Conservation (phyloP, 2,113 vertebrate genomes). For the Muscicapa adusta region DNA sequence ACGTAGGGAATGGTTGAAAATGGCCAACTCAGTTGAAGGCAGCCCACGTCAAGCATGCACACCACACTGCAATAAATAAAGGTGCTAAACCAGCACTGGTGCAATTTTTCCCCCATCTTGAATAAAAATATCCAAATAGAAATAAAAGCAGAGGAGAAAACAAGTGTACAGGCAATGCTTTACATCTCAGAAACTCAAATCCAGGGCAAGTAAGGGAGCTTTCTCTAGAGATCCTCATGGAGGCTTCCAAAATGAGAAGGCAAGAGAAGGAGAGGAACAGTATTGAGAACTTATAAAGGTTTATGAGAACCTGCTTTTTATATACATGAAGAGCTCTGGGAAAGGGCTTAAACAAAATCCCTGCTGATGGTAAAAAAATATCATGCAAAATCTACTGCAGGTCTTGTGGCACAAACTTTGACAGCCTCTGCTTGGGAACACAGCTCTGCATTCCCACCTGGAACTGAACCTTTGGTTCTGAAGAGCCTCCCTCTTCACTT, state of each 20-base stretch:
- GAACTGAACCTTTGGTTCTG: not conserved
- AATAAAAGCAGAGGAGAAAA: not conserved
- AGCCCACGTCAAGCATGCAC: not conserved
- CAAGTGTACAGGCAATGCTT: accelerated
- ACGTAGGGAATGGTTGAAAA: not conserved
- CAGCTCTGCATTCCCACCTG: not conserved
- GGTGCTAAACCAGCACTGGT: not conserved
- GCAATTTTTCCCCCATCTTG: not conserved
- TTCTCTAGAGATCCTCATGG: not conserved
- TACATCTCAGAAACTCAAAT: not conserved
- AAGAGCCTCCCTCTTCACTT: not conserved
- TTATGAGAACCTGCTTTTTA: not conserved
- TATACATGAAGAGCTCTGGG: not conserved
- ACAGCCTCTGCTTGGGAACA: not conserved
- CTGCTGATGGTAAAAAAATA: not conserved
- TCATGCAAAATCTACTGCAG: not conserved
- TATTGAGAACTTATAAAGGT: not conserved
- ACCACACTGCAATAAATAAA: not conserved
- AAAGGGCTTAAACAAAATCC: not conserved
- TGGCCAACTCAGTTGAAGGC: not conserved
- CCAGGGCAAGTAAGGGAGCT: not conserved
- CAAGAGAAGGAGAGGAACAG: not conserved
- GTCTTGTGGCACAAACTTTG: not conserved
- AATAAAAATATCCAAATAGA: not conserved
- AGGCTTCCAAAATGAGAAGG: not conserved